These are phyloP conservation scores for Bombus polaris DNA, from an alignment of 1,140 invertebrate genomes.

Conservation along the genomic window DNA sequence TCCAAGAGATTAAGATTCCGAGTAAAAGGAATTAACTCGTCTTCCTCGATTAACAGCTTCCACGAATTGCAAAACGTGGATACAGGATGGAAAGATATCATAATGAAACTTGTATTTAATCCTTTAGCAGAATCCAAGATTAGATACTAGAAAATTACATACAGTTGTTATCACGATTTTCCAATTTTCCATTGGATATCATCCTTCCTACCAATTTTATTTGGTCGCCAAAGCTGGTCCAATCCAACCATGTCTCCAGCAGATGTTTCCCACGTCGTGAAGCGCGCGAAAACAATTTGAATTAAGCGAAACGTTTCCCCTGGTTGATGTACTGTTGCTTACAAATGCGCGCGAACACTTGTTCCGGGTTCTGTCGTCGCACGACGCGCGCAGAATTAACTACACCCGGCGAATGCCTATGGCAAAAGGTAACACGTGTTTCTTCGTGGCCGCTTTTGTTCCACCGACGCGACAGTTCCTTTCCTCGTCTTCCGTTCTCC, in stretches of 20 bases:
- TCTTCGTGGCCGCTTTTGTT: slow-evolving; percentile 18
- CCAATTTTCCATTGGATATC: not conserved
- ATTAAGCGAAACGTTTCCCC: slow-evolving; percentile 49
- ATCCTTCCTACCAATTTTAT: not conserved
- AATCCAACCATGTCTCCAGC: not conserved
- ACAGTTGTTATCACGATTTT: not conserved
- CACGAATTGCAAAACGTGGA: no score
- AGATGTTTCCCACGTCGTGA: slow-evolving; percentile 46
- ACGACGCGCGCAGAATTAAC: slow-evolving; percentile 51
- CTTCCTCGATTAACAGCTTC: no score
- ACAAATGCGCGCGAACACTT: slow-evolving; percentile 54
- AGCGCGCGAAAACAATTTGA: slow-evolving; percentile 30
- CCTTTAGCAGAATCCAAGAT: no score
- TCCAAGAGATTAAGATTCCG: no score
- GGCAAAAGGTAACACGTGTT: slow-evolving; percentile 57
- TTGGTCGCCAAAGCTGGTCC: no score
- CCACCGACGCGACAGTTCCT: not conserved
- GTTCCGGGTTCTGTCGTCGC: slow-evolving; percentile 46
- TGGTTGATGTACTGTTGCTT: slow-evolving; percentile 47
- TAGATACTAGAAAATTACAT: no score
- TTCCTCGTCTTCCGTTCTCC: not conserved
- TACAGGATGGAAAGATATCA: no score
- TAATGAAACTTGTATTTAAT: no score
- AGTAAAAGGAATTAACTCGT: no score
- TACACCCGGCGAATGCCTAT: not conserved